These are phyloP conservation scores for Suncus etruscus DNA, from an alignment of 2,113 vertebrate genomes.

Conservation along the genomic window DNA sequence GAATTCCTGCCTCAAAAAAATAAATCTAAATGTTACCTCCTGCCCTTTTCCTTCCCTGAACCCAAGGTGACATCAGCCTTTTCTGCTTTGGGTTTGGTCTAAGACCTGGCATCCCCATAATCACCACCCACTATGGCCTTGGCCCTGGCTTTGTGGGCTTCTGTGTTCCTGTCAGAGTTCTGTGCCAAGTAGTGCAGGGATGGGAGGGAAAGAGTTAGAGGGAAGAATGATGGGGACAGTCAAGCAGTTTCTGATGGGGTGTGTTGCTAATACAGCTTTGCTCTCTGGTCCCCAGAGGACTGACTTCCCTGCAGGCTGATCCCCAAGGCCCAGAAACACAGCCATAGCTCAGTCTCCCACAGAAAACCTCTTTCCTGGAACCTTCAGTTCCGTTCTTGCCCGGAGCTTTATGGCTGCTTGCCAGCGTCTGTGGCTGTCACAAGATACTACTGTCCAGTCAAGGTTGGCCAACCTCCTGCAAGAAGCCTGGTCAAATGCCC, in stretches of 20 bases:
- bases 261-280: neutral
- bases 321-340: neutral
- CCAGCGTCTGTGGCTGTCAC: conserved; percentile 63
- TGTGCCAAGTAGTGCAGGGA: neutral
- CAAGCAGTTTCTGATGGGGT: neutral
- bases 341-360: neutral
- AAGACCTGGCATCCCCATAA: neutral
- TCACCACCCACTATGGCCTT: neutral
- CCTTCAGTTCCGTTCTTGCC: conserved; percentile 37
- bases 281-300: conserved; percentile 1
- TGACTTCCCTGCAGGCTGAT: conserved; percentile 10
- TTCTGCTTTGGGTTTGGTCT: neutral
- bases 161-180: neutral
- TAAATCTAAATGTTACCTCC: neutral
- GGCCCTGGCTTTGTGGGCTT: rapidly evolving
- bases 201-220: neutral
- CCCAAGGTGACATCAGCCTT: neutral
- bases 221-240: neutral
- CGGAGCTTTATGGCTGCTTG: conserved; percentile 47
- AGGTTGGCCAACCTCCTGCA: conserved; percentile 22
- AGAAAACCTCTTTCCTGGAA: conserved; percentile 50
- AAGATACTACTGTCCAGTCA: conserved; percentile 47
- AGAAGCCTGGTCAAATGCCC: conserved; percentile 43
- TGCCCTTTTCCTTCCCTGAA: neutral
- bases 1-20: neutral